Evolutionary conservation across 2,888 invertebrate genomes (phyloP), one percentile per base, ranked within the genome.

Genomic region (Drosophila mayaguana): DNA sequence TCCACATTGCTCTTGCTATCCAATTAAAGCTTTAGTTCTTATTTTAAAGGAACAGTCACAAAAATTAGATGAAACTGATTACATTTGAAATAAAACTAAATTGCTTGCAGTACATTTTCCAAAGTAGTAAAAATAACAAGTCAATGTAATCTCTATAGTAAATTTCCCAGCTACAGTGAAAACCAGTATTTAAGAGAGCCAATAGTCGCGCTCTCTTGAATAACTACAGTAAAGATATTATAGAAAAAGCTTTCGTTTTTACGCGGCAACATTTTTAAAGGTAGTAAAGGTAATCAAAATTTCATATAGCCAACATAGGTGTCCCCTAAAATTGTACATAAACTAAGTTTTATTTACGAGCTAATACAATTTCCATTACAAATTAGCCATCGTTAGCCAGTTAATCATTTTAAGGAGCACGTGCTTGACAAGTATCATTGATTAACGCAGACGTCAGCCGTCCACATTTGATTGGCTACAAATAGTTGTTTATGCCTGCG

Each of bases 131-230:
- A 18, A 32, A 12, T 18, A 2, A 48, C 6, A 28, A 28, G 22
- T 4, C 25, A 8, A 4, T 16, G 25, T 11, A 3, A 36, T 25
- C 2, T 14, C 20, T 11, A 18, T 2, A n/a, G 1, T 7, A 43
- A 54, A 65, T 66, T 72, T 75, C 76, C 76, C 65, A 20, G 8
- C 9, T 16, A 1, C 9, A 14, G 11, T 6, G 3, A 63, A 75
- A 76, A 45, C 77, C 77, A 66, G 65, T 78, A 80, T 78, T 78
- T 78, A 75, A 78, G 77, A 78, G 79, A 63, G 36, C 28, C 16
- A 12, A 0, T 18, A 1, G 8, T 20, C 7, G 14, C n/a, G n/a
- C n/a, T n/a, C n/a, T n/a, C n/a, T n/a, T n/a, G n/a, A n/a, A n/a
- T n/a, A n/a, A n/a, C n/a, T n/a, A n/a, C n/a, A n/a, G n/a, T n/a